Evolutionary conservation across 2,797 vertebrate species (phyloP).

Genomic region (Erpetoichthys calabaricus): DNA sequence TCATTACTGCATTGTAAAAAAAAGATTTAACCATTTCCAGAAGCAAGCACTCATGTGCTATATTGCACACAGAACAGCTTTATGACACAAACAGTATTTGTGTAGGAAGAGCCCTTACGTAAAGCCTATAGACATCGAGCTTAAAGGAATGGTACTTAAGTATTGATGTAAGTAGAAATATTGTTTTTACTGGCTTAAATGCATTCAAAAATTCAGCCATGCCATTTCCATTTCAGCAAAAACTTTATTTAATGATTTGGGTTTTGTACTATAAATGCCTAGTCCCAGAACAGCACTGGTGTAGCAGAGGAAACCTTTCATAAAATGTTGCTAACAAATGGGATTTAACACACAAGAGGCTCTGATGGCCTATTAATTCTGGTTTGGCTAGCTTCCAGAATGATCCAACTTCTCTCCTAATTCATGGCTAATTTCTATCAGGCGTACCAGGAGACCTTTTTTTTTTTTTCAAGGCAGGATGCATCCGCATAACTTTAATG

Average conservation of each 20-base stretch:
- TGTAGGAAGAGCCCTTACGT: no score
- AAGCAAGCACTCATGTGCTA: no score
- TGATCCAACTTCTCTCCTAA: slow-evolving; percentile 74
- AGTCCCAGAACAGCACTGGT: slow-evolving; percentile 47
- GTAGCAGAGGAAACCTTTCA: slow-evolving; percentile 61
- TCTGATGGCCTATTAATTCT: slow-evolving; percentile 90
- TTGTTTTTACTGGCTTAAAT: no score
- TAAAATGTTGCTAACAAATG: slow-evolving; percentile 75
- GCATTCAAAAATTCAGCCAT: no score
- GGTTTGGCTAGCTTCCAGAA: slow-evolving; percentile 77
- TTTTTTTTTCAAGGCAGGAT: slow-evolving; percentile 63
- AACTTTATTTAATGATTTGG: slow-evolving; percentile 56
- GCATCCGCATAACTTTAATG: slow-evolving; percentile 82
- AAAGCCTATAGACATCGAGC: no score
- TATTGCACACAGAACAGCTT: no score
- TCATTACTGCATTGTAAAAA: no score
- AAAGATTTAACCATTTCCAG: no score
- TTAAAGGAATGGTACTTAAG: no score
- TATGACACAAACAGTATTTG: no score
- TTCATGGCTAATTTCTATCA: slow-evolving; percentile 92
- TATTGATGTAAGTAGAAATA: no score
- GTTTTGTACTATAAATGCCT: slow-evolving; percentile 43
- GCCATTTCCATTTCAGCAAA: slow-evolving; percentile 35
- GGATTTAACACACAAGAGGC: slow-evolving; percentile 85
- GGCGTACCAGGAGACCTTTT: slow-evolving; percentile 73